Evolutionary conservation across 2,888 invertebrate genomes (phyloP).

Genomic region (Nymphalis urticae): DNA sequence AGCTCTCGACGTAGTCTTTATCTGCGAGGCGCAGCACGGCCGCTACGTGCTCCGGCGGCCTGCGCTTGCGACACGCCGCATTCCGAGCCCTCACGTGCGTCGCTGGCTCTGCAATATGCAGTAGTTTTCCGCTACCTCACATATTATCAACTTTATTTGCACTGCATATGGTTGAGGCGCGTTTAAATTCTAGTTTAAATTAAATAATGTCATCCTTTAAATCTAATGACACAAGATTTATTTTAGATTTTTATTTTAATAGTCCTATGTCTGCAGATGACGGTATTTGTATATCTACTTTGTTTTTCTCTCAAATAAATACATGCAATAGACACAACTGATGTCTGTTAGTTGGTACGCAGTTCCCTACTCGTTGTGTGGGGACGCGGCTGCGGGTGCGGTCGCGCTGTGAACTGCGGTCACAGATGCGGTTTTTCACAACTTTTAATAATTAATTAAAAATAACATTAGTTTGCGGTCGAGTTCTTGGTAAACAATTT

Average conservation of each 20-base stretch:
- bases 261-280: too few species aligned
- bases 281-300: too few species aligned
- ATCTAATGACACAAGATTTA: too few species aligned
- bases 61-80: slow-evolving; percentile 30
- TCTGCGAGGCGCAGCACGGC: slow-evolving; percentile 4
- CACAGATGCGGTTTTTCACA: slow-evolving; percentile 6
- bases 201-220: too few species aligned
- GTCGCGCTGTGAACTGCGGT: slow-evolving; percentile 16
- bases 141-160: slow-evolving; percentile 1
- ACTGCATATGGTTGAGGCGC: too few species aligned
- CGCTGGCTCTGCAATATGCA: slow-evolving; percentile 19
- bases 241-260: too few species aligned
- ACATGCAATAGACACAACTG: too few species aligned
- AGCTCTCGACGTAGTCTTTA: neutral
- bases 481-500: slow-evolving; percentile 1
- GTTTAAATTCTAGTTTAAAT: too few species aligned
- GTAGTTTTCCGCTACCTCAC: slow-evolving; percentile 28
- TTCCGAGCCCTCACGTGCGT: slow-evolving; percentile 29
- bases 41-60: slow-evolving; percentile 27
- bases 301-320: too few species aligned
- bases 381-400: neutral
- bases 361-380: neutral
- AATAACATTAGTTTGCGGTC: slow-evolving; percentile 30
- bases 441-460: slow-evolving; percentile 31
- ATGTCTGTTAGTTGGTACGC: too few species aligned